Percentiles rank a stretch among this genome's conserved stretches.
Conservation (phyloP, 2,888 invertebrate species). For the Leptinotarsa tumamoca region DNA sequence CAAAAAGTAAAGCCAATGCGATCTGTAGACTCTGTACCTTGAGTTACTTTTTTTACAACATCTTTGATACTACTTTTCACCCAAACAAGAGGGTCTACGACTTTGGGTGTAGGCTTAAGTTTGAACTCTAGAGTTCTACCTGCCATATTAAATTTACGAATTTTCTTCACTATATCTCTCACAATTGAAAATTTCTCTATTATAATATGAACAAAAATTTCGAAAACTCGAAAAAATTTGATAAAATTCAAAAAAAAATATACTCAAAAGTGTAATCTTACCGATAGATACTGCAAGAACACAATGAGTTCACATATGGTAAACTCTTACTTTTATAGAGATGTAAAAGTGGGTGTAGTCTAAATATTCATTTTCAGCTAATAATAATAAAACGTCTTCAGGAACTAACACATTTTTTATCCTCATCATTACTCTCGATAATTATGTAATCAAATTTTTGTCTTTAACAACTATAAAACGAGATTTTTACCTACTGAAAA, state of each 20-base stretch:
- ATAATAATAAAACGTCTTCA: too few species aligned
- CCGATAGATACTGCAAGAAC: not conserved
- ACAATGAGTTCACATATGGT: not conserved
- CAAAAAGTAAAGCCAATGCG: constrained; percentile 26
- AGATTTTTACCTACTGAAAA: too few species aligned
- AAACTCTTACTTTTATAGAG: not conserved
- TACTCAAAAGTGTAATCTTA: not conserved
- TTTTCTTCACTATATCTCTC: constrained; percentile 24
- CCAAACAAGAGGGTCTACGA: too few species aligned
- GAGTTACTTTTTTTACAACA: constrained; percentile 15
- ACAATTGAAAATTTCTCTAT: constrained; percentile 26
- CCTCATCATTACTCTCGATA: too few species aligned
- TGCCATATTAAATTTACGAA: constrained; percentile 20
- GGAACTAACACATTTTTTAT: too few species aligned
- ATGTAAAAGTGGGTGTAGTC: not conserved
- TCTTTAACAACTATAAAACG: too few species aligned
- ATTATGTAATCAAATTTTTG: too few species aligned
- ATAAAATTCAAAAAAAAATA: not conserved
- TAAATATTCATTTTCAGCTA: not conserved
- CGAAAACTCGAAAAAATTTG: too few species aligned
- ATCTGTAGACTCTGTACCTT: constrained; percentile 14
- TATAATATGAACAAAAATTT: not conserved
- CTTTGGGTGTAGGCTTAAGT: constrained; percentile 20
- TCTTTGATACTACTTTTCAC: not conserved
- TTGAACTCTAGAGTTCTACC: constrained; percentile 26